Evolutionary conservation across 2,113 vertebrate genomes (phyloP).

Genomic region (Toxotes jaculatrix): DNA sequence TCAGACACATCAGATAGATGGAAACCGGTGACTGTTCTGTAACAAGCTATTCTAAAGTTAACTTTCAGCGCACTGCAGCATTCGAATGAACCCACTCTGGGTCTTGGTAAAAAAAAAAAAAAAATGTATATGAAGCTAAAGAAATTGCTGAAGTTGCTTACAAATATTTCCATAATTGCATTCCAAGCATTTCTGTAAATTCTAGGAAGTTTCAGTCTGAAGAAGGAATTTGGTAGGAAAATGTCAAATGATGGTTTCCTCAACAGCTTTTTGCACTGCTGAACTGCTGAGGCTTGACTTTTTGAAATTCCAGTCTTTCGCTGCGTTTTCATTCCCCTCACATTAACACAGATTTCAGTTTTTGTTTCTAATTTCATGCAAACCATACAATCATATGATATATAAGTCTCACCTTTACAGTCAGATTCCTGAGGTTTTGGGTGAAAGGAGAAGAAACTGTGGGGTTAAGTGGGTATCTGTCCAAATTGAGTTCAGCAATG

Average conservation of each 20-base stretch:
- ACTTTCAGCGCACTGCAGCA: constrained; percentile 31
- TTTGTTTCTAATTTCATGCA: constrained; percentile 5
- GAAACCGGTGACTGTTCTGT: constrained; percentile 12
- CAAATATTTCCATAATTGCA: constrained; percentile 45
- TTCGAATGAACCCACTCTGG: neutral
- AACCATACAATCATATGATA: neutral
- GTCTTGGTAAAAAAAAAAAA: neutral
- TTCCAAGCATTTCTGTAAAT: constrained; percentile 33
- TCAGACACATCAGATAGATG: too few relatives aligned
- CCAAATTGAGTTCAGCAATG: constrained; percentile 57
- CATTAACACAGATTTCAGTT: neutral
- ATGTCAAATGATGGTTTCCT: constrained; percentile 20
- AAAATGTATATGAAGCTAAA: neutral
- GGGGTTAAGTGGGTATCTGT: constrained; percentile 44
- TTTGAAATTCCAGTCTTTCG: constrained; percentile 1
- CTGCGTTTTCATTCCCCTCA: neutral
- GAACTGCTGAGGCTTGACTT: constrained; percentile 26
- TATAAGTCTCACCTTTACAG: neutral
- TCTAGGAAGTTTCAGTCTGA: neutral
- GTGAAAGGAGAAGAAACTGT: constrained; percentile 16
- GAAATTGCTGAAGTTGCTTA: constrained; percentile 11
- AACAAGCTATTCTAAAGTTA: neutral
- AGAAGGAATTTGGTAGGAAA: constrained; percentile 13
- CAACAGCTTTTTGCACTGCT: neutral
- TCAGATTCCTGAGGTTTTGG: neutral